A percentile compares a stretch with the other conserved stretches of the same genome.
These are phyloP conservation scores for Vannuccia rotundouncinata DNA, from an alignment of 2,888 invertebrate species.

Conservation along the genomic window DNA sequence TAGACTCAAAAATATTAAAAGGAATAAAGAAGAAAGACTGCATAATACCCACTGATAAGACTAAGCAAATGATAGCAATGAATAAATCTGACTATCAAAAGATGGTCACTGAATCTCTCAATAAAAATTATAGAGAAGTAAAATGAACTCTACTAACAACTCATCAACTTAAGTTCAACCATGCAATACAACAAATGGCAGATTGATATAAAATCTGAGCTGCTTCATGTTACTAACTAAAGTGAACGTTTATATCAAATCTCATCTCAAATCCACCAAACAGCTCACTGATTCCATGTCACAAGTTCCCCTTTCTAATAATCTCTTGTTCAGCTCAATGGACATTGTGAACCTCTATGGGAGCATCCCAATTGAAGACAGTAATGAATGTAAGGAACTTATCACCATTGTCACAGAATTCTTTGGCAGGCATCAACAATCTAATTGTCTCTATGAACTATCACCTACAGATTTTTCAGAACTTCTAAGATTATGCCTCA, in stretches of 20 bases:
- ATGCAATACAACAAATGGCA: conserved; percentile 8
- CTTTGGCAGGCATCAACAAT: conserved; percentile 8
- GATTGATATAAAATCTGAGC: conserved; percentile 17
- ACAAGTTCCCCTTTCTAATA: conserved; percentile 2
- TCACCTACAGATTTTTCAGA: conserved; percentile 16
- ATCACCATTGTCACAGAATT: conserved; percentile 28
- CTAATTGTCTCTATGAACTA: neutral
- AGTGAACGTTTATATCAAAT: neutral
- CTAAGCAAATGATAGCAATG: conserved; percentile 20
- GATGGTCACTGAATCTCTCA: conserved; percentile 25
- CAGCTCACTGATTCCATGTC: conserved; percentile 11
- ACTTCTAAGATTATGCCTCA: conserved; percentile 1
- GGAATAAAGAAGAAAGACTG: conserved; percentile 24
- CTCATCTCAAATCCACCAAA: conserved; percentile 27
- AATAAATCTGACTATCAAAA: conserved; percentile 7
- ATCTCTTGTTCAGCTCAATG: conserved; percentile 3
- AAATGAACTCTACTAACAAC: conserved; percentile 14
- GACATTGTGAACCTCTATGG: conserved; percentile 27
- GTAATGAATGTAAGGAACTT: conserved; percentile 15
- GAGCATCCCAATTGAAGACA: conserved; percentile 23
- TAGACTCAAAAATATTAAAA: conserved; percentile 1
- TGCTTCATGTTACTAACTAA: conserved; percentile 6
- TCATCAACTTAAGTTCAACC: conserved; percentile 15
- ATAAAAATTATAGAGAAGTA: neutral
- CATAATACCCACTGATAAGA: conserved; percentile 25